Evolutionary conservation across 2,888 invertebrate genomes (phyloP), one percentile per base, ranked within the genome.

Genomic region (Leucophenga maculata): DNA sequence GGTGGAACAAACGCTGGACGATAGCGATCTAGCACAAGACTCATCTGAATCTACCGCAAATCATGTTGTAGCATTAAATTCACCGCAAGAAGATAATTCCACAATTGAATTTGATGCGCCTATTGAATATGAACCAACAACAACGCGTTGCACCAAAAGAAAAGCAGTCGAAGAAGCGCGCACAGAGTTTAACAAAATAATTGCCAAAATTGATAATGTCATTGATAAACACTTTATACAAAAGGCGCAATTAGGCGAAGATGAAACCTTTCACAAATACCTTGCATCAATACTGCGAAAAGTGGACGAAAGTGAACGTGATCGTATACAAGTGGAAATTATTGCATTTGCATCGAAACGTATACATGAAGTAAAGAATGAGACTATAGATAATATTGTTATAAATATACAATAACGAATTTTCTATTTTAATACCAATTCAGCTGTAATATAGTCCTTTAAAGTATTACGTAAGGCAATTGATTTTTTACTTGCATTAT

Each of bases 341-440:
- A 52, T 52, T 52, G 52, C 52, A 52, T 52, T 52, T 52, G 52
- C 52, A 9, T 16, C 52, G 16, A 52, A 52, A 52, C 52, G 52
- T 52, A 18, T 52, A 18, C 52, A 52, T 16, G 52, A 52, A 52
- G 18, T 52, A 18, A 52, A 52, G 14, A 20, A 52, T 8, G 52
- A 52, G 20, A 16, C 16, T 52, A 18, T 52, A n/a, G 18, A 52
- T 52, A 52, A 52, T 52, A 16, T 52, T 18, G 13, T 48, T 48
- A 48, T 48, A 48, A 48, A 48, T n/a, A 48, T 48, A 13, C 13
- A 48, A 48, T 48, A 1, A 6, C 16, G 16, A 52, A 52, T 14
- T 52, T 52, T 18, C 11, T 52, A 52, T 52, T 18, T 11, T 39
- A 39, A 11, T 39, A 39, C 39, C 11, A 39, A 11, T 39, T 39